Conservation (phyloP, 53 echinoderm and acorn worm species). For the Henricia sp. region DNA sequence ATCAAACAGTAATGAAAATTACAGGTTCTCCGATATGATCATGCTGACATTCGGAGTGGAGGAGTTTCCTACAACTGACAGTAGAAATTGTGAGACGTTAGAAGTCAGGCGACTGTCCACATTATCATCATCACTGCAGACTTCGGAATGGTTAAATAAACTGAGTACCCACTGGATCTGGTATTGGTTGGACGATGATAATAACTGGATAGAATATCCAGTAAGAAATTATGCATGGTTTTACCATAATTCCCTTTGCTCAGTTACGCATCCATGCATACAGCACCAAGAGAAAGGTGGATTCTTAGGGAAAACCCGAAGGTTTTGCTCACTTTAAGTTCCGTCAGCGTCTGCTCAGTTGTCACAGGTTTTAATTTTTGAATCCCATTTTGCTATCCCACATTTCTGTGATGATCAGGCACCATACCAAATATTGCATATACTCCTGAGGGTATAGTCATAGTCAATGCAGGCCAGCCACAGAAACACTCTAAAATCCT, state of each 20-base stretch:
- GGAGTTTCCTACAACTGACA: background rate
- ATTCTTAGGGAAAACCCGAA: no score
- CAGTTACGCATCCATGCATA: background rate
- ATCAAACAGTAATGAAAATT: background rate
- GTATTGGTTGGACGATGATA: slow-evolving; percentile 8
- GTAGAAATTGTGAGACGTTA: background rate
- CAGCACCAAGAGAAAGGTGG: background rate
- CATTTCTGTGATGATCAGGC: no score
- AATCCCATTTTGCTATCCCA: no score
- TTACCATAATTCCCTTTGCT: no score
- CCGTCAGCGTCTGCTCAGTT: no score
- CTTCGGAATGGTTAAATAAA: background rate
- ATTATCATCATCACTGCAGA: background rate
- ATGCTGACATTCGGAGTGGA: slow-evolving; percentile 14
- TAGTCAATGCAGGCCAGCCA: no score
- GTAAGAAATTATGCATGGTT: background rate
- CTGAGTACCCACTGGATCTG: slow-evolving; percentile 27
- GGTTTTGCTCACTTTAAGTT: no score
- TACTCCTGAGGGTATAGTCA: no score
- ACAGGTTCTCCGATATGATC: background rate
- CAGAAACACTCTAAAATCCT: no score
- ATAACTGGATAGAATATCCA: slow-evolving; percentile 8
- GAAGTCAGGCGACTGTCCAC: slow-evolving; percentile 34
- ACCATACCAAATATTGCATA: no score
- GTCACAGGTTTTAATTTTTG: no score